Evolutionary conservation across 2,797 vertebrate genomes (phyloP), one percentile per base, ranked within the genome.

Genomic region (Eremophila alpestris): DNA sequence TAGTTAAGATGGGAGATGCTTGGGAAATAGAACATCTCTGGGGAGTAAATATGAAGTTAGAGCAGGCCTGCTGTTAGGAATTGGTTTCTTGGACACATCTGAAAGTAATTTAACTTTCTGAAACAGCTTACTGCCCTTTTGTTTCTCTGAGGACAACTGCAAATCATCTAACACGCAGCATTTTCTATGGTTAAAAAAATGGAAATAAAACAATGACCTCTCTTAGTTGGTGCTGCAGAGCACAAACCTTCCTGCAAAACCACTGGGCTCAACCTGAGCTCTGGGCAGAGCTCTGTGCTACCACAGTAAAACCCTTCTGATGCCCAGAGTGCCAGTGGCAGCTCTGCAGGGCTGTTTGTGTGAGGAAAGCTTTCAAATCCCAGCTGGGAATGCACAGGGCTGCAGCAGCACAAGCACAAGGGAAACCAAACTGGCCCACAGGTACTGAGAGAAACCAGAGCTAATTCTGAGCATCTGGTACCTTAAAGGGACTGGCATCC

Each of bases 21-120:
- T 81, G 45, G 82, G 46, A 76, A 89, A 78, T 5, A n/a, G 0
- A 80, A 36, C 48, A 26, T 81, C 76, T 83, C 83, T n/a, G 8
- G 45, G n/a, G 63, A 88, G 59, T 45, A 67, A 81, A 52, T 34
- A 16, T 0, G n/a, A 41, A 77, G 34, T 3, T 63, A 55, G 73
- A 81, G 77, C 4, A 0, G 45, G 76, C 56, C 82, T 84, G 87
- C 77, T 79, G 77, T 69, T 86, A 69, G 71, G 48, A 76, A 76
- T 79, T 95, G 91, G 52, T 79, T 89, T 85, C 90, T 87, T 81
- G 74, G 63, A 82, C 86, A 90, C 94, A 96, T 91, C 74, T 80
- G 94, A 90, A 95, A 96, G 83, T 52, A 56, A 93, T 97, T 97
- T 88, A 76, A 76, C 38, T 88, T 91, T 87, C 8, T 76, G 91